A percentile compares a stretch with the other conserved stretches of the same genome.
These are phyloP conservation scores for Furcula furcula DNA, from an alignment of 2,888 invertebrate genomes.

Conservation along the genomic window DNA sequence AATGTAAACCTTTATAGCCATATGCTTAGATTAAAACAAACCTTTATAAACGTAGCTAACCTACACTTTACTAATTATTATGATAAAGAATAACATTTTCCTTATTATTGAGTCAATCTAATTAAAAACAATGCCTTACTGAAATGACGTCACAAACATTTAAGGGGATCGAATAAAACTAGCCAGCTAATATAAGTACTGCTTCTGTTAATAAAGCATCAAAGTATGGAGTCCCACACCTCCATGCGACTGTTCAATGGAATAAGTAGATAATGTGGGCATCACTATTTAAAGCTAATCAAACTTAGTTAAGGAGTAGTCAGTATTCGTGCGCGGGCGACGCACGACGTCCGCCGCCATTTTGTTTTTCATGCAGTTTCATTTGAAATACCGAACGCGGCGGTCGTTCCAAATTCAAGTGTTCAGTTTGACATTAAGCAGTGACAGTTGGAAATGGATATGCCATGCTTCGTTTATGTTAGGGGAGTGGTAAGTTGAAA, in stretches of 20 bases:
- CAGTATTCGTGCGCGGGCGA: constrained; percentile 69
- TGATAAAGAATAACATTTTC: constrained; percentile 18
- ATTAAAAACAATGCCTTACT: too few species aligned
- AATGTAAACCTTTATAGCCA: too few species aligned
- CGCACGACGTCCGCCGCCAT: constrained; percentile 55
- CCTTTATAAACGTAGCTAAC: too few species aligned
- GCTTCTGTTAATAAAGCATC: constrained; percentile 38
- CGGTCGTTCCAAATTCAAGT: constrained; percentile 52
- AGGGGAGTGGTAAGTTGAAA: constrained; percentile 31
- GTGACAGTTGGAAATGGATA: constrained; percentile 70
- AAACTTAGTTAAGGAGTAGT: constrained; percentile 83
- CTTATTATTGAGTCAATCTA: constrained; percentile 7
- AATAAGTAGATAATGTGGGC: constrained; percentile 82
- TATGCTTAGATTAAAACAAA: too few species aligned
- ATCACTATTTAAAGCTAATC: constrained; percentile 85
- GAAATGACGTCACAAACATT: constrained; percentile 1
- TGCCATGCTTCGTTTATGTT: constrained; percentile 26
- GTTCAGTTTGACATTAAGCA: constrained; percentile 60
- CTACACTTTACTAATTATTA: too few species aligned
- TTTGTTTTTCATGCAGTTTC: constrained; percentile 52
- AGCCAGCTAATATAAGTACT: constrained; percentile 25
- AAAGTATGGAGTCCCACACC: constrained; percentile 57
- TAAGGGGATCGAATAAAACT: constrained; percentile 10
- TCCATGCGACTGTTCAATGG: constrained; percentile 71
- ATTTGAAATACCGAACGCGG: constrained; percentile 55